These are phyloP conservation scores for Hippocampus mohnikei DNA, from an alignment of 2,113 vertebrate genomes.

Conservation along the genomic window DNA sequence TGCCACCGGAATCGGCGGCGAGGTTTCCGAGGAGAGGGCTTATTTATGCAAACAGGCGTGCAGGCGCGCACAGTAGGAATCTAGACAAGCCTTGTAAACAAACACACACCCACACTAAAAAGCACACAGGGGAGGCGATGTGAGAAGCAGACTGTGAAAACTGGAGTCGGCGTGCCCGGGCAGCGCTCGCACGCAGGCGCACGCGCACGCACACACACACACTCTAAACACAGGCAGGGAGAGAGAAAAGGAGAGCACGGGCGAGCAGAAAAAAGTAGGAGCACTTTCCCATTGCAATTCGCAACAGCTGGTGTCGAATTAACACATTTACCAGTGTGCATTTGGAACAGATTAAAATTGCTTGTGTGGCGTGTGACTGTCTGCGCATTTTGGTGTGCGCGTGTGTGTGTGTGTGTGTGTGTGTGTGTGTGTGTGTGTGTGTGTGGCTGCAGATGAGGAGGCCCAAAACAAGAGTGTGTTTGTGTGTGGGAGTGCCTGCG, in stretches of 20 bases:
- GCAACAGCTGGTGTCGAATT: conserved; percentile 75
- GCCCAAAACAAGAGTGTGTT: conserved; percentile 62
- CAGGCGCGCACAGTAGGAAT: conserved; percentile 69
- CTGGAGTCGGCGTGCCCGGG: conserved; percentile 55
- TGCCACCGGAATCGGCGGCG: conserved; percentile 44
- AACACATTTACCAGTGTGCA: conserved; percentile 73
- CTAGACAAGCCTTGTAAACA: conserved; percentile 72
- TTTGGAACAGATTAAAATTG: conserved; percentile 74
- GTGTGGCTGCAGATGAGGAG: conserved; percentile 48
- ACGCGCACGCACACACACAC: not conserved
- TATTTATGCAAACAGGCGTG: conserved; percentile 72
- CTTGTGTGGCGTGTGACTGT: conserved; percentile 61
- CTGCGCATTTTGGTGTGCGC: conserved; percentile 18
- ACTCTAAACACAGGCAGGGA: conserved; percentile 16
- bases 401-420: conserved; percentile 64
- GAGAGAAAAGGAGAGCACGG: conserved; percentile 25
- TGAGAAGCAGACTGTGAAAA: conserved; percentile 72
- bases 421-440: conserved; percentile 37
- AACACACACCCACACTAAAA: conserved; percentile 73
- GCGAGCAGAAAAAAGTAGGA: conserved; percentile 48
- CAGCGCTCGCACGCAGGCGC: conserved; percentile 2
- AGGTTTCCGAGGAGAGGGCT: conserved; percentile 60
- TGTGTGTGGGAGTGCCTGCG: conserved; percentile 64
- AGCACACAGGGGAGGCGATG: conserved; percentile 70
- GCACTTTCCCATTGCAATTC: conserved; percentile 67